A percentile compares a stretch with the other conserved stretches of the same genome.
Evolutionary conservation across 2,113 vertebrate species (phyloP).

Genomic region (Micronycteris hirsuta): DNA sequence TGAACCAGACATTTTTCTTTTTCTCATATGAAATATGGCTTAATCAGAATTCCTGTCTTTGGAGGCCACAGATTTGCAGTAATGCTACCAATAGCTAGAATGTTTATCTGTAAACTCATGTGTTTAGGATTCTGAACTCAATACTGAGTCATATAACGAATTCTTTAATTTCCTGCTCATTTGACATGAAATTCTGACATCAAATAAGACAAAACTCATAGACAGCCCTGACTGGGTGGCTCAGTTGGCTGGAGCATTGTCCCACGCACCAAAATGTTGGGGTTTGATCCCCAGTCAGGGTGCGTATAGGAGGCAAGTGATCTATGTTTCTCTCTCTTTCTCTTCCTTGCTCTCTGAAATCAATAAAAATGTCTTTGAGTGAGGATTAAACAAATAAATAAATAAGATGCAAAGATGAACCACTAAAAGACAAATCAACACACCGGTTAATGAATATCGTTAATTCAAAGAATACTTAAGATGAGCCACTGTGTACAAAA

Average conservation of each 20-base stretch:
- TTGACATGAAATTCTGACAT: background rate
- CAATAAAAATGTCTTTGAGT: too few relatives aligned
- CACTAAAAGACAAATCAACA: background rate
- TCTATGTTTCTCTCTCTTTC: too few relatives aligned
- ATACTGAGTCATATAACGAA: background rate
- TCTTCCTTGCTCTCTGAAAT: too few relatives aligned
- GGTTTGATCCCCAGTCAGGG: too few relatives aligned
- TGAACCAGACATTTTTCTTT: background rate
- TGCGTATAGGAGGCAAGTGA: too few relatives aligned
- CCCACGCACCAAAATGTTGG: too few relatives aligned
- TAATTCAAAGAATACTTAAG: background rate
- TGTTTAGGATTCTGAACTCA: slow-evolving; percentile 36
- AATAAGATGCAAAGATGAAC: background rate
- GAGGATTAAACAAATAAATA: too few relatives aligned
- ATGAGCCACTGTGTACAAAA: background rate
- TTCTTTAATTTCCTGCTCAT: slow-evolving; percentile 1
- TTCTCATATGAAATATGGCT: background rate
- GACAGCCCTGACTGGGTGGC: background rate
- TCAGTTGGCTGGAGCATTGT: too few relatives aligned
- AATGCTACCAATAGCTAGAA: background rate
- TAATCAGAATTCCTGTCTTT: background rate
- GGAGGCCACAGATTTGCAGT: background rate
- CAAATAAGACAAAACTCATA: background rate
- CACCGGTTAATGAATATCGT: background rate
- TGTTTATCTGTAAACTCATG: background rate